Conservation (phyloP, 2,888 invertebrate genomes). For the Mythimna albipuncta region DNA sequence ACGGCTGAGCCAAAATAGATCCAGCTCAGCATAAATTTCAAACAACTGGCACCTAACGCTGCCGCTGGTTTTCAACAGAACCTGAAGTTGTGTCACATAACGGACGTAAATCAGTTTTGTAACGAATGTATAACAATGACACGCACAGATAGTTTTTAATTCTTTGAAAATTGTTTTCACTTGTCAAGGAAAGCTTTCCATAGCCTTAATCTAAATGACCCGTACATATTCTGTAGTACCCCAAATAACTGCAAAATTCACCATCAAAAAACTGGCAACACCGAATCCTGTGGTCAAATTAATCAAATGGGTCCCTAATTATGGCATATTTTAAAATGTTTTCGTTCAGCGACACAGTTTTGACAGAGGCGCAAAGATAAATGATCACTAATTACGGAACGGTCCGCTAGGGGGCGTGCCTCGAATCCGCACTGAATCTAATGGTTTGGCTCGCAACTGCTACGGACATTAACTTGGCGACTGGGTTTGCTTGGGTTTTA, state of each 20-base stretch:
- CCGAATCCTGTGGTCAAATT: conserved; percentile 75
- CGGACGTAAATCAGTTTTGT: no score
- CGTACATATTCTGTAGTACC: no score
- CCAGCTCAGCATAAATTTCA: no score
- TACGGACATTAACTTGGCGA: conserved; percentile 21
- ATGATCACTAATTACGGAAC: conserved; percentile 85
- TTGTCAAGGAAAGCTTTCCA: no score
- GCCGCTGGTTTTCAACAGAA: no score
- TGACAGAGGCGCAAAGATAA: conserved; percentile 87
- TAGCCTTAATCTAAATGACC: no score
- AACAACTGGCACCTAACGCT: no score
- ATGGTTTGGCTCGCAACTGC: conserved; percentile 60
- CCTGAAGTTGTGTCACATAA: no score
- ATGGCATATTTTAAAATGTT: conserved; percentile 86
- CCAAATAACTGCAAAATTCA: conserved; percentile 7
- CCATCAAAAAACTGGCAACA: conserved; percentile 40
- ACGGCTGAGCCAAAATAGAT: no score
- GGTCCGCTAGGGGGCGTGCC: conserved; percentile 74
- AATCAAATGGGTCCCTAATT: conserved; percentile 83
- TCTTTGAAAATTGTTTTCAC: no score
- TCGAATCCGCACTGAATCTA: conserved; percentile 67
- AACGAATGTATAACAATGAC: no score
- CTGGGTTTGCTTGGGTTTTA: conserved; percentile 32
- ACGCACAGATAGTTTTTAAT: no score
- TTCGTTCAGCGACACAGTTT: conserved; percentile 87